phyloP scores from a whole-genome alignment of 1,140 invertebrate genomes.

The Trachymyrmex cornetzi region DNA sequence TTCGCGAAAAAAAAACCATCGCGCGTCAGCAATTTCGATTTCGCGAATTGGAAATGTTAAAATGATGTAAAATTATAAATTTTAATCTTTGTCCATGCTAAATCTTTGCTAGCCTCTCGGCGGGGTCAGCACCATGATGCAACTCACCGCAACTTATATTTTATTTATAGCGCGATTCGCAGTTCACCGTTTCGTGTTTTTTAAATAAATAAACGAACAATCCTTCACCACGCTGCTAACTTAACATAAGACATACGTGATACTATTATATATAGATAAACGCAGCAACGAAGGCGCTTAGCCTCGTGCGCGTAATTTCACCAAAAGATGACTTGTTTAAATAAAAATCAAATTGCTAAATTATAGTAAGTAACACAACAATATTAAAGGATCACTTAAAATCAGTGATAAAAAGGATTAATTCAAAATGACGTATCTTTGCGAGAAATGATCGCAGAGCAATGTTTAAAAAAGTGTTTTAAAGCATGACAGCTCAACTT shows the following conservation, averaged over 20 bases:
- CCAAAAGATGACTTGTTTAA: not conserved
- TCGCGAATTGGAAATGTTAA: not conserved
- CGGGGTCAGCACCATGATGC: constrained; percentile 20
- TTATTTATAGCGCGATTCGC: constrained; percentile 65
- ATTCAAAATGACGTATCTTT: no score
- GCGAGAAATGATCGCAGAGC: no score
- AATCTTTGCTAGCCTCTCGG: constrained; percentile 35
- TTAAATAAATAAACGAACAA: constrained; percentile 43
- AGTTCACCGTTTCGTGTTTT: constrained; percentile 11
- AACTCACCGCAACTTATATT: constrained; percentile 36
- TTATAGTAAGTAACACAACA: not conserved
- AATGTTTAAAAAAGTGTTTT: no score
- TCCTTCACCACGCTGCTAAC: constrained; percentile 14
- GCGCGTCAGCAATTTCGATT: constrained; percentile 1
- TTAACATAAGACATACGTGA: not conserved
- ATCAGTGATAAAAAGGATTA: no score
- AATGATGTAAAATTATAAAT: constrained; percentile 62
- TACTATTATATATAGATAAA: not conserved
- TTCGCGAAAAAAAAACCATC: constrained; percentile 9
- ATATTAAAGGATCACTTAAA: no score
- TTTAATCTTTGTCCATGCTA: constrained; percentile 57
- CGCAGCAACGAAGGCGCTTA: not conserved
- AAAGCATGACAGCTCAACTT: no score
- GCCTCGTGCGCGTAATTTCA: not conserved
- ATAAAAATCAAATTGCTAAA: constrained; percentile 4